Evolutionary conservation across 2,797 vertebrate species (phyloP).

Genomic region (Pantherophis alleghaniensis): DNA sequence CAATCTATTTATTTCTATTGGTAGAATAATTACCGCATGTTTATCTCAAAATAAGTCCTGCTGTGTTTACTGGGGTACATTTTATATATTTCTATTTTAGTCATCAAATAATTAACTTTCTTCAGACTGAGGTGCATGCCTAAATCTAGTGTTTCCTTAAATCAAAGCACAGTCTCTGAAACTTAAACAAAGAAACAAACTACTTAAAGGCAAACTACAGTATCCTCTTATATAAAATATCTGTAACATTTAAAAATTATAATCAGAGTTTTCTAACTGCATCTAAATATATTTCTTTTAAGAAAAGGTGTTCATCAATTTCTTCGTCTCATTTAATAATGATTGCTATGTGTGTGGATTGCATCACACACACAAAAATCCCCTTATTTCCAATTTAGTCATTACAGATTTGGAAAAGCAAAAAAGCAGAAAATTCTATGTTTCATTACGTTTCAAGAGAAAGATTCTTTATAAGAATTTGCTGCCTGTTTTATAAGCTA

Average conservation of each 20-base stretch:
- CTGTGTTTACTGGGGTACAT: not conserved
- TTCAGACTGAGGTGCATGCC: not conserved
- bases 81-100: not conserved
- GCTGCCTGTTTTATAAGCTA: not conserved
- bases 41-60: not conserved
- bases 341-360: not conserved
- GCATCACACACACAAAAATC: not conserved
- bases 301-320: not conserved
- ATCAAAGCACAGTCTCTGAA: not conserved
- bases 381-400: not conserved
- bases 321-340: conserved; percentile 7
- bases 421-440: not conserved
- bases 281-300: not conserved
- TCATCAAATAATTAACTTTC: not conserved
- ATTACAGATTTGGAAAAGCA: not conserved
- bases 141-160: not conserved
- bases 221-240: not conserved
- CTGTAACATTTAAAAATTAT: not conserved
- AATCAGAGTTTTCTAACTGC: not conserved
- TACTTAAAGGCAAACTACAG: not conserved
- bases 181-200: not conserved
- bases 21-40: not conserved
- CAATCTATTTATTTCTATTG: not conserved
- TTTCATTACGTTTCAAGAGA: not conserved
- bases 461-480: not conserved